These are phyloP conservation scores for Isotomurus palustris DNA, from an alignment of 2,888 invertebrate species.

Conservation along the genomic window DNA sequence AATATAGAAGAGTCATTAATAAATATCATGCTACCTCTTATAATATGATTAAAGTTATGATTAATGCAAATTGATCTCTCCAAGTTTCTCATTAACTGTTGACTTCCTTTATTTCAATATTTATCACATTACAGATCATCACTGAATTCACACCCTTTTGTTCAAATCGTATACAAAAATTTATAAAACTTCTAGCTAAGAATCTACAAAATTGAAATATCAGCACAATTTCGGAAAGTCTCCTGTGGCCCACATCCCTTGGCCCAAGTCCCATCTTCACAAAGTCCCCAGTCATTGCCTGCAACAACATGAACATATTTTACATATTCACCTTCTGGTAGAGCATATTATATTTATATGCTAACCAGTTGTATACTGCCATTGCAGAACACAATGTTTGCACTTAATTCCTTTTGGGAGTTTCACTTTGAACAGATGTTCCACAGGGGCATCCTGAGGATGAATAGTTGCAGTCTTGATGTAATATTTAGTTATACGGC, in stretches of 20 bases:
- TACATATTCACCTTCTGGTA: too few relatives aligned
- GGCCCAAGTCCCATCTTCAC: conserved; percentile 8
- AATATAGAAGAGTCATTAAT: too few relatives aligned
- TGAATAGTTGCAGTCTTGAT: background rate
- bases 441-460: background rate
- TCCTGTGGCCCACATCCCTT: conserved; percentile 31
- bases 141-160: too few relatives aligned
- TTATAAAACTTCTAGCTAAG: too few relatives aligned
- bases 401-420: conserved; percentile 55
- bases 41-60: too few relatives aligned
- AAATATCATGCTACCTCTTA: too few relatives aligned
- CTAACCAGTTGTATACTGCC: conserved; percentile 54
- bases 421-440: conserved; percentile 38
- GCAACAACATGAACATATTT: too few relatives aligned
- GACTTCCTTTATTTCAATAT: too few relatives aligned
- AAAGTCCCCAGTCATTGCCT: conserved; percentile 21
- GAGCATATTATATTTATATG: background rate
- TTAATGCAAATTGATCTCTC: too few relatives aligned
- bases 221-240: conserved; percentile 8
- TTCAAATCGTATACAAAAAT: too few relatives aligned
- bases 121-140: too few relatives aligned
- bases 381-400: conserved; percentile 56
- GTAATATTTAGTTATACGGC: conserved; percentile 16
- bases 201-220: conserved; percentile 6
- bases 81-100: too few relatives aligned